Conservation (phyloP, 2,113 vertebrate genomes). For the Heterocephalus glaber region DNA sequence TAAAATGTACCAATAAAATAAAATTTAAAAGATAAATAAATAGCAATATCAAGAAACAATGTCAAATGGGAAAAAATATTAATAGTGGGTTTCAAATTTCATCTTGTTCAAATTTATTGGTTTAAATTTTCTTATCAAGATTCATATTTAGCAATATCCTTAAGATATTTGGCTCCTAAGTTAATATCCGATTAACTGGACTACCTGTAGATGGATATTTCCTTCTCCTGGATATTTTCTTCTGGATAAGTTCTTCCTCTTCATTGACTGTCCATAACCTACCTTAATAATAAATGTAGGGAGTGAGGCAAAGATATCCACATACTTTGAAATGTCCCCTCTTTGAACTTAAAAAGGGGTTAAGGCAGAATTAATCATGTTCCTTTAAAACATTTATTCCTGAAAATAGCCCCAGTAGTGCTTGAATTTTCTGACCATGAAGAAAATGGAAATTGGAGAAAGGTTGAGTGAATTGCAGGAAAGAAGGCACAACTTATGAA, state of each 20-base stretch:
- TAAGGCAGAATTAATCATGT: slow-evolving; percentile 38
- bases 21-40: too few relatives aligned
- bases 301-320: neutral
- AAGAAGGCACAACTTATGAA: slow-evolving; percentile 18
- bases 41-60: too few relatives aligned
- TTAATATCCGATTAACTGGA: neutral
- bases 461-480: slow-evolving; percentile 29
- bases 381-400: slow-evolving; percentile 40
- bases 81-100: neutral
- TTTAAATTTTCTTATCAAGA: slow-evolving; percentile 44
- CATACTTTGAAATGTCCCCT: slow-evolving; percentile 39
- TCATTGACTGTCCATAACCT: neutral
- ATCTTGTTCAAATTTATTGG: slow-evolving; percentile 5
- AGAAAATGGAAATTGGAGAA: slow-evolving; percentile 58
- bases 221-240: neutral
- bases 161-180: slow-evolving; percentile 29
- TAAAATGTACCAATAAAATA: too few relatives aligned
- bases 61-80: too few relatives aligned
- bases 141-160: slow-evolving; percentile 17
- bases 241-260: neutral
- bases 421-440: neutral
- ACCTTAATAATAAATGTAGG: neutral
- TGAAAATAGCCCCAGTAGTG: neutral
- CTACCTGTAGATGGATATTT: neutral
- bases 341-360: neutral